Evolutionary conservation across 2,888 invertebrate species (phyloP), one percentile per base, ranked within the genome.

Genomic region (Scaptomyza tumidula): DNA sequence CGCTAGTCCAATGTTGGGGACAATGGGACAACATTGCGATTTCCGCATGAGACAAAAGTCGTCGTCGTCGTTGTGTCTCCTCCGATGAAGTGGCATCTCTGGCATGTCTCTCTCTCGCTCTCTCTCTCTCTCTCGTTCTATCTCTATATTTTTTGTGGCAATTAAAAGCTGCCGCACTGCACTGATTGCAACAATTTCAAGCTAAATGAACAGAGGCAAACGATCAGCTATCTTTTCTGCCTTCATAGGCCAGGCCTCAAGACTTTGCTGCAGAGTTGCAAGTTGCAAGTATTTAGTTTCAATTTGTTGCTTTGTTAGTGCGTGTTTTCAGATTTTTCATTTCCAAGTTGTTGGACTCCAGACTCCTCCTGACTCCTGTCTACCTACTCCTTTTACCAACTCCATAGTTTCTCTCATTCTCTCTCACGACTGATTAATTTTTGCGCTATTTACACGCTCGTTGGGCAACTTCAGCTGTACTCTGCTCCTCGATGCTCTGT

Each of bases 241-340:
- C 60, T 66, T 39, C 43, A 61, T 45, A 43, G 37, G 45, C 57
- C 44, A 48, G 55, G 19, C 64, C 45, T 24, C 35, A 29, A 29
- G 16, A 24, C 56, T 67, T 44, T 19, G 11, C 35, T 35, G 9
- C 19, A 37, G n/a, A 6, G 37, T 39, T 39, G 39, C 39, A 39
- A 39, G 39, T 39, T 39, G 39, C 39, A 39, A 39, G 39, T 39
- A 39, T 39, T 39, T 39, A 39, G 39, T 39, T 39, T 39, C 39
- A 39, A 39, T 91, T 91, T 91, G 91, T 90, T 90, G 80, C 77
- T 89, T 88, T 88, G 89, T 80, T 88, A 86, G 83, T 87, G 78
- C 86, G 86, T 82, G 79, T 72, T 80, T 74, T 50, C 52, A 77
- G 87, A 82, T 86, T 87, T 89, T 81, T 84, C 86, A 84, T 86